Base-by-base conservation (phyloP, 2,797 vertebrate species). In the Fratercula arctica region DNA sequence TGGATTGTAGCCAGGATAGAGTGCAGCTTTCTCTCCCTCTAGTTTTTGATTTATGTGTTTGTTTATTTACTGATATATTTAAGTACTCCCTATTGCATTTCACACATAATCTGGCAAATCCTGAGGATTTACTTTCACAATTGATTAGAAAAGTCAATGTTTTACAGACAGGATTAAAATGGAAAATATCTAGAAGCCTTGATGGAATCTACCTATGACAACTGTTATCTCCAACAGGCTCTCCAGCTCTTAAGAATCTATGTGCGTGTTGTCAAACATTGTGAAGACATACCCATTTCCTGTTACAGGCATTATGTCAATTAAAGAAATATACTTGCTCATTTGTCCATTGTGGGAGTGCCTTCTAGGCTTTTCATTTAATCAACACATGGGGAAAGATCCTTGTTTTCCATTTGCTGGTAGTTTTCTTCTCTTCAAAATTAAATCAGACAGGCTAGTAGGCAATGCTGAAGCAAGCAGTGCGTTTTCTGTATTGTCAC, bases 121-220 rank as follows among this genome's bases (percentile, higher is more conserved):
- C 96, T 56, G 37, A 87, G 96, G 98, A 97, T 97, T 97, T 97
- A 96, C 96, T 97, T 95, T 96, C 95, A 95, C 73, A 69, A 97
- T 95, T 98, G 97, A 98, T 98, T 98, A 95, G 96, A 94, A 97
- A 96, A 97, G 97, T 97, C 97, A 96, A 87, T 97, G 97, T 93
- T 96, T 95, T 95, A 97, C 94, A 95, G 31, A 67, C 74, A 94
- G 96, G 96, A 97, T 97, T 97, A 97, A 97, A 98, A 97, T 80
- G 73, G 94, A 94, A 97, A 97, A 96, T 93, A 96, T 92, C 95
- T 95, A 74, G 66, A 43, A 96, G 90, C 77, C 50, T 50, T 81
- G 93, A 93, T 83, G 83, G 83, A 97, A 95, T 96, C 96, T 93
- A 33, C 73, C 95, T 96, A 85, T 13, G 43, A 83, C 90, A 91